Evolutionary conservation across 2,888 invertebrate species (phyloP), one percentile per base, ranked within the genome.

Genomic region (Limnephilus lunatus): DNA sequence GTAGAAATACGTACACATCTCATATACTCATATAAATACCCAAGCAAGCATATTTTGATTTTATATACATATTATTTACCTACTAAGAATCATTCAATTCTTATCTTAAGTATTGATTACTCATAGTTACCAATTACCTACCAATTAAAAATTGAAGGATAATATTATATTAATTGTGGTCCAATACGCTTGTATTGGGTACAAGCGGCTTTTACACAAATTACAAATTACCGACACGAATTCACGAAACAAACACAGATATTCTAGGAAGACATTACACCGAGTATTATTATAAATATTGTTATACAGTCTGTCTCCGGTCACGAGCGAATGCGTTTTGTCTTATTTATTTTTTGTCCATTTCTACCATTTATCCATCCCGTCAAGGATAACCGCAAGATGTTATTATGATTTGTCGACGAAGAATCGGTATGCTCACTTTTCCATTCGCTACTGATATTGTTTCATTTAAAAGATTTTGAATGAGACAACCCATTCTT

Each of bases 311-410:
- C 87, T 32, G 85, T 85, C 85, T 25, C 87, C 32, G 53, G 87
- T 87, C 87, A 68, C 87, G 53, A 87, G 32, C 32, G 53, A 32
- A 31, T 87, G 87, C 39, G 87, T 87, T 87, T 53, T 53, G 32
- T 87, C 68, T 53, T 53, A 31, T 48, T 87, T 87, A 87, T 87
- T 87, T 87, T 87, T 87, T 87, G 87, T 68, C 25, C 68, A 68
- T 31, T 3, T 19, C 68, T 30, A 53, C 87, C 53, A 35, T 4
- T 53, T 87, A 53, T 85, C 35, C 53, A 25, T 5, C 53, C 53
- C 87, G 87, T 14, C 9, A 53, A 87, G 32, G 87, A 87, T 53
- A 87, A 87, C 87, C 87, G 87, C 87, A 87, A 87, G 32, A 19
- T 25, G 53, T 53, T 30, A 44, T 44, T 44, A 44, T 44, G 44